phyloP scores from a whole-genome alignment of 2,888 invertebrate genomes.

The Drosophila nigritarsus region DNA sequence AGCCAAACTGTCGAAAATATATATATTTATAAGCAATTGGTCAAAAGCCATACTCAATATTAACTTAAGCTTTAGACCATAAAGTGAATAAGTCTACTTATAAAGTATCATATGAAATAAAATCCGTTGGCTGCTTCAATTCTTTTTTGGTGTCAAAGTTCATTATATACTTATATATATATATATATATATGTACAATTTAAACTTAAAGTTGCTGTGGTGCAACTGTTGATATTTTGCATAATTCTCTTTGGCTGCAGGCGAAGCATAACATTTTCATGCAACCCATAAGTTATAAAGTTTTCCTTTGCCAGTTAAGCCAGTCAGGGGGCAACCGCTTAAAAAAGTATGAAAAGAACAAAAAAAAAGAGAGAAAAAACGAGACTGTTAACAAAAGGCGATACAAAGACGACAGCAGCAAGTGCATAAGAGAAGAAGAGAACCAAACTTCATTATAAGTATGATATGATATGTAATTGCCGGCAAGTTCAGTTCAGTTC shows the following conservation, averaged over 20 bases:
- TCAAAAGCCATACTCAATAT: not conserved
- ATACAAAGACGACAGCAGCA: slow-evolving; percentile 1
- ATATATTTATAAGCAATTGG: not conserved
- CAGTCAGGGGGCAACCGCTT: slow-evolving; percentile 17
- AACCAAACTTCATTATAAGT: slow-evolving; percentile 57
- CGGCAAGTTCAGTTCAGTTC: slow-evolving; percentile 43
- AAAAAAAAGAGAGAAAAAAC: slow-evolving; percentile 3
- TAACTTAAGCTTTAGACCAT: not conserved
- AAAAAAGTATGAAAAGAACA: not conserved
- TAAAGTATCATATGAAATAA: not conserved
- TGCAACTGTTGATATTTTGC: not conserved
- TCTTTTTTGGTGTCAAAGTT: not conserved
- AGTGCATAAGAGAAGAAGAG: slow-evolving; percentile 1
- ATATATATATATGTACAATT: not conserved
- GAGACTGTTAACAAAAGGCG: slow-evolving; percentile 10
- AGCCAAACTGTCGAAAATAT: not conserved
- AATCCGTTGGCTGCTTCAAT: not conserved
- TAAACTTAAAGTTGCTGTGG: too few species aligned
- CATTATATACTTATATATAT: not conserved
- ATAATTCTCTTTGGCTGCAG: not conserved
- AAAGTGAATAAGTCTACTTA: not conserved
- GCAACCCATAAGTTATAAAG: slow-evolving; percentile 28
- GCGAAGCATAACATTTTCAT: slow-evolving; percentile 21
- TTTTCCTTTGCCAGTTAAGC: slow-evolving; percentile 34
- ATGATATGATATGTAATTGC: slow-evolving; percentile 68